Conservation (phyloP, 2,113 vertebrate species). For the Apteryx owenii region DNA sequence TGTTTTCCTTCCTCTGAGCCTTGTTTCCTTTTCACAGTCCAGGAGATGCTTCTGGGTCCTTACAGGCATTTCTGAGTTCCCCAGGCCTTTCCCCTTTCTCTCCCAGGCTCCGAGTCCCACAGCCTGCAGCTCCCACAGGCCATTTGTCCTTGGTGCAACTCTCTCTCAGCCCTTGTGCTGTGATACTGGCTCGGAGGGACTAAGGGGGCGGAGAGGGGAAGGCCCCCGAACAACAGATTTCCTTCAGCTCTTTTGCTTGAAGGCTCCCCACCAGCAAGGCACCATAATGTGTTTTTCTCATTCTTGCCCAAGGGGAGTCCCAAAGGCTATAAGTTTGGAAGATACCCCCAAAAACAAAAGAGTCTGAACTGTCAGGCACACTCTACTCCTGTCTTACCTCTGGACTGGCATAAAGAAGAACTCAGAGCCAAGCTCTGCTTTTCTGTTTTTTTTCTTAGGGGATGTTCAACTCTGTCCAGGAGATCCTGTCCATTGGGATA, state of each 20-base stretch:
- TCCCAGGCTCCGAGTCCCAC: neutral
- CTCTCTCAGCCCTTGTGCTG: too few relatives aligned
- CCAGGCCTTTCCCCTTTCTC: neutral
- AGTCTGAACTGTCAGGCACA: neutral
- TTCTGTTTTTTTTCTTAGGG: neutral
- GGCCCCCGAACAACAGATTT: neutral
- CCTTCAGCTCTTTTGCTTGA: neutral
- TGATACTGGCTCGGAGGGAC: too few relatives aligned
- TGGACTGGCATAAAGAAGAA: neutral
- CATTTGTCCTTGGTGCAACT: neutral
- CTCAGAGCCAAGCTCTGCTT: neutral
- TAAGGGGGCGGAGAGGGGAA: neutral
- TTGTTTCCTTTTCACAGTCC: neutral
- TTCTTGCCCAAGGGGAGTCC: neutral
- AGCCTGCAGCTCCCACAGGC: neutral
- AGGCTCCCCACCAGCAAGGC: neutral
- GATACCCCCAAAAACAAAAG: neutral
- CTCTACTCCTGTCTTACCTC: neutral
- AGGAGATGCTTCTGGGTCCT: neutral
- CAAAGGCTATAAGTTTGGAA: neutral
- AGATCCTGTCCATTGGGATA: too few relatives aligned
- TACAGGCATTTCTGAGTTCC: neutral
- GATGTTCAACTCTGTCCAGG: neutral
- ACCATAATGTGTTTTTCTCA: neutral
- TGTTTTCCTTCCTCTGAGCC: neutral